Conservation (phyloP, 2,888 invertebrate genomes). For the Oscheius onirici region DNA sequence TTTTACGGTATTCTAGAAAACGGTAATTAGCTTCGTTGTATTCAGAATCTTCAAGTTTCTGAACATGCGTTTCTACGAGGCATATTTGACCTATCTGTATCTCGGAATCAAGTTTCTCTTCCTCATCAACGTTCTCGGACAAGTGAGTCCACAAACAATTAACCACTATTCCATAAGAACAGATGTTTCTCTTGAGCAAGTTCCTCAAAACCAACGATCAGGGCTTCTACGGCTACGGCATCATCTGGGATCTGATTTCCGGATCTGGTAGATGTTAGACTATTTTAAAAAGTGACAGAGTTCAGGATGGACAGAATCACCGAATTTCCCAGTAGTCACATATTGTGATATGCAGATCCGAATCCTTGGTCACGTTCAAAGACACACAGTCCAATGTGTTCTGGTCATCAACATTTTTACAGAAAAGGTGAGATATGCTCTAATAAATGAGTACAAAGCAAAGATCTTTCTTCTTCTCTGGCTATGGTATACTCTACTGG, state of each 20-base stretch:
- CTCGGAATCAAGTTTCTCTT: constrained; percentile 68
- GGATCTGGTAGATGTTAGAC: constrained; percentile 50
- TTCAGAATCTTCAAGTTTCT: constrained; percentile 62
- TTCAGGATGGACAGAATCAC: constrained; percentile 68
- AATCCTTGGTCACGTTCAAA: constrained; percentile 68
- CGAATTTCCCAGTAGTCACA: constrained; percentile 70
- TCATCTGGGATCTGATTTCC: constrained; percentile 64
- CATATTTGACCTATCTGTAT: constrained; percentile 69
- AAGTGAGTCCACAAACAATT: constrained; percentile 43
- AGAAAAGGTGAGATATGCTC: constrained; percentile 60
- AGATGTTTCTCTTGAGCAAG: constrained; percentile 66
- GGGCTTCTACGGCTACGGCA: constrained; percentile 69
- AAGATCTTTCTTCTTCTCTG: constrained; percentile 70
- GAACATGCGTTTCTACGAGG: constrained; percentile 70
- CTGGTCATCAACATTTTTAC: constrained; percentile 71
- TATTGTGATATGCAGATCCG: constrained; percentile 70
- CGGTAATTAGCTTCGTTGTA: background rate
- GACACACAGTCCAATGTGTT: constrained; percentile 71
- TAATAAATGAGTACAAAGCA: background rate
- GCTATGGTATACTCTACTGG: constrained; percentile 69
- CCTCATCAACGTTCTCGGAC: constrained; percentile 64
- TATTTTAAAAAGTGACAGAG: background rate
- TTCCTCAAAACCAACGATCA: constrained; percentile 70
- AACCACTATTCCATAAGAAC: background rate
- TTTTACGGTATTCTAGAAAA: no score